phyloP scores from a whole-genome alignment of 2,888 invertebrate species.

The Operophtera brumata region DNA sequence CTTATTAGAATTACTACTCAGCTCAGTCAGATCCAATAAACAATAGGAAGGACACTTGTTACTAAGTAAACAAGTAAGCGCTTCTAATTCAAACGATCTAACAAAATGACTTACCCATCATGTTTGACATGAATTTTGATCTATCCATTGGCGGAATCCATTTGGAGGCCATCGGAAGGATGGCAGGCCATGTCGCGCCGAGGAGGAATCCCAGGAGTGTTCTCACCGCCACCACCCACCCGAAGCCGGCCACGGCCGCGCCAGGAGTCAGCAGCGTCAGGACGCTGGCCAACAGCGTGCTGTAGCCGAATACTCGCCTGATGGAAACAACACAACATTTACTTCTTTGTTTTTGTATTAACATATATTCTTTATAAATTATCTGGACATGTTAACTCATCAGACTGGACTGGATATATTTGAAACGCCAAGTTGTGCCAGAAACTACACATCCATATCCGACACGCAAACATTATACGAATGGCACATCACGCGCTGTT shows the following conservation, averaged over 20 bases:
- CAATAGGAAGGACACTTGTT: slow-evolving; percentile 16
- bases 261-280: slow-evolving; percentile 90
- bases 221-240: slow-evolving; percentile 85
- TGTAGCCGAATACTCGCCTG: slow-evolving; percentile 91
- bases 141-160: slow-evolving; percentile 98
- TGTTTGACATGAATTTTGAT: slow-evolving; percentile 94
- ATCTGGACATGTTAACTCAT: too few species aligned
- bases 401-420: slow-evolving; percentile 16
- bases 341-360: too few species aligned
- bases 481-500: slow-evolving; percentile 23
- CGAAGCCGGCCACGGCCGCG: slow-evolving; percentile 85
- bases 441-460: slow-evolving; percentile 32
- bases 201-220: slow-evolving; percentile 88
- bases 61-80: slow-evolving; percentile 3
- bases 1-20: slow-evolving; percentile 16
- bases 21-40: slow-evolving; percentile 17
- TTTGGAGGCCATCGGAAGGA: slow-evolving; percentile 94
- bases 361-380: too few species aligned
- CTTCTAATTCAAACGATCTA: not conserved
- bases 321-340: slow-evolving; percentile 16
- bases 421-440: slow-evolving; percentile 32
- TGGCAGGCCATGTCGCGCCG: slow-evolving; percentile 96
- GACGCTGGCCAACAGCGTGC: slow-evolving; percentile 89
- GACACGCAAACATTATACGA: slow-evolving; percentile 45
- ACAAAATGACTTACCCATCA: slow-evolving; percentile 86